Evolutionary conservation across 2,797 vertebrate species (phyloP), one percentile per base, ranked within the genome.

Genomic region (Amphiprion clarkii): DNA sequence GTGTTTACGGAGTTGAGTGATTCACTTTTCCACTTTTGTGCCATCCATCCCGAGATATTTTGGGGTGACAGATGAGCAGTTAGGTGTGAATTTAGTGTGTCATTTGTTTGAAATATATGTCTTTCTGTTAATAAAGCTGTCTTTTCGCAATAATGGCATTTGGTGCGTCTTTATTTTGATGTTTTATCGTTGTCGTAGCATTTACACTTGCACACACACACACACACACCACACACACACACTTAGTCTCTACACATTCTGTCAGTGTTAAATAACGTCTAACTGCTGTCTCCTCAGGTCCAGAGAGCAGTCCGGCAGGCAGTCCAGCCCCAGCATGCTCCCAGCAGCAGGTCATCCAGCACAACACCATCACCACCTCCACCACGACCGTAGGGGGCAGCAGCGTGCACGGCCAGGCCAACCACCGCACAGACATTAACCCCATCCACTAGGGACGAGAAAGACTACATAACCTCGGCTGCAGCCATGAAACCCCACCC

Each of bases 261-360:
- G 11, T 66, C 33, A 58, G 42, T 71, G 65, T 65, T 85, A 60
- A 81, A 13, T 71, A 31, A 72, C 63, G 67, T 87, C 59, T 86
- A 9, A 6, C 66, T 88, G 63, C 17, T 88, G 70, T 88, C 33
- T 87, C 88, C 78, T 72, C 93, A 99, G 98, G 98, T 97, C 98
- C 98, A 0, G 98, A 99, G 90, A 99, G 96, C 90, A 99, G 98
- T 84, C 98, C 97, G 65, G 96, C 97, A 0, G 95, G 95, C 25
- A 99, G 98, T 83, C 98, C 98, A 0, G 91, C 94, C 66, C 96
- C 97, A 51, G 95, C 94, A 36, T 98, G 97, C 91, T 97, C 97
- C 72, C 98, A 99, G 94, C 98, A 99, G 91, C 98, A 99, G 90
- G 97, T 99, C 95, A 99, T 99, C 92, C 98, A 99, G 95, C 98